Conservation (phyloP, 2,888 invertebrate genomes). For the Napeogenes inachia region DNA sequence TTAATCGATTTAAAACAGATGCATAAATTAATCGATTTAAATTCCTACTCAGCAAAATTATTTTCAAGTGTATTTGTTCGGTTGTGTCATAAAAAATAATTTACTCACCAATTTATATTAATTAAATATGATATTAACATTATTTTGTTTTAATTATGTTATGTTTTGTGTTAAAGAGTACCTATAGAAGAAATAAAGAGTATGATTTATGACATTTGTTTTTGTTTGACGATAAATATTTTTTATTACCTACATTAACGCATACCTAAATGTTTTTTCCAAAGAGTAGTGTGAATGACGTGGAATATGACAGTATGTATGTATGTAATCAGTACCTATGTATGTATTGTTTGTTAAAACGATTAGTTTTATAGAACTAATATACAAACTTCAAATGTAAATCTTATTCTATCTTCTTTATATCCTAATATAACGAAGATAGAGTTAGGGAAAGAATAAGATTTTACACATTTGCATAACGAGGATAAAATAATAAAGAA, state of each 20-base stretch:
- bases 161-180: not conserved
- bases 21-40: slow-evolving; percentile 66
- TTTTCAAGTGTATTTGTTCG: no score
- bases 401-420: no score
- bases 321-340: no score
- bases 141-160: not conserved
- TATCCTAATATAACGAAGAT: no score
- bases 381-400: no score
- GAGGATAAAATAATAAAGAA: no score
- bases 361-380: no score
- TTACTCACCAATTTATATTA: slow-evolving; percentile 1
- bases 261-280: not conserved
- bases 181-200: not conserved
- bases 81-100: not conserved
- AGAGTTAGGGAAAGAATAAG: no score
- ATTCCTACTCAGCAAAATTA: slow-evolving; percentile 39
- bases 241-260: not conserved
- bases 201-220: not conserved
- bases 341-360: no score
- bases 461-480: no score
- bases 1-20: slow-evolving; percentile 16
- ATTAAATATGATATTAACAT: slow-evolving; percentile 2
- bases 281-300: no score
- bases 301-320: no score
- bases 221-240: not conserved